Evolutionary conservation across 2,113 vertebrate species (phyloP).

Genomic region (Myrmecobius fasciatus): DNA sequence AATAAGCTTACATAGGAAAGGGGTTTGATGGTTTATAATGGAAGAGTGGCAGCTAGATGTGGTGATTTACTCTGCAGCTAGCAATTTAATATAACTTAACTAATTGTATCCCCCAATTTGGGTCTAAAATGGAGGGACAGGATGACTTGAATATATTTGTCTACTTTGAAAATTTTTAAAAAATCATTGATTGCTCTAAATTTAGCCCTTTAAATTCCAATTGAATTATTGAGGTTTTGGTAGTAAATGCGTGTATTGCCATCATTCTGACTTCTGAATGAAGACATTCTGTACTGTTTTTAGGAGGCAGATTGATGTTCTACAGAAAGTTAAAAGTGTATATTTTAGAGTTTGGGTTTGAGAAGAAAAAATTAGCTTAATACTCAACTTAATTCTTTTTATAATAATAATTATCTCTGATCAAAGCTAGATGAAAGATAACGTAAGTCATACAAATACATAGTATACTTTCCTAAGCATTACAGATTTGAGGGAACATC

Average conservation of each 20-base stretch:
- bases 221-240: constrained; percentile 65
- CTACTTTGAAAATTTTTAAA: constrained; percentile 71
- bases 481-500: constrained; percentile 65
- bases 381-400: background rate
- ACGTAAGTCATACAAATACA: constrained; percentile 64
- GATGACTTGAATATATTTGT: constrained; percentile 69
- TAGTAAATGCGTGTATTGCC: constrained; percentile 26
- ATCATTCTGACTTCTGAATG: constrained; percentile 11
- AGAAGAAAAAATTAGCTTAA: background rate
- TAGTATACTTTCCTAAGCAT: constrained; percentile 60
- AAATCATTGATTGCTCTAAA: constrained; percentile 73
- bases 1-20: constrained; percentile 73
- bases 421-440: background rate
- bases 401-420: background rate
- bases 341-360: background rate
- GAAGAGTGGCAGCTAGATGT: constrained; percentile 46
- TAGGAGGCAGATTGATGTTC: background rate
- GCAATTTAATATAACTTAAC: background rate
- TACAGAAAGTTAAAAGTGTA: background rate
- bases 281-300: background rate
- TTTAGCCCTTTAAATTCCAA: constrained; percentile 80
- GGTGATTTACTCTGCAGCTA: accelerated
- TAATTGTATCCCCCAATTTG: constrained; percentile 64
- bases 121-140: constrained; percentile 62
- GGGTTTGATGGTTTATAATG: constrained; percentile 59